These are phyloP conservation scores for Oncorhynchus nerka DNA, from an alignment of 2,113 vertebrate species.

Conservation along the genomic window DNA sequence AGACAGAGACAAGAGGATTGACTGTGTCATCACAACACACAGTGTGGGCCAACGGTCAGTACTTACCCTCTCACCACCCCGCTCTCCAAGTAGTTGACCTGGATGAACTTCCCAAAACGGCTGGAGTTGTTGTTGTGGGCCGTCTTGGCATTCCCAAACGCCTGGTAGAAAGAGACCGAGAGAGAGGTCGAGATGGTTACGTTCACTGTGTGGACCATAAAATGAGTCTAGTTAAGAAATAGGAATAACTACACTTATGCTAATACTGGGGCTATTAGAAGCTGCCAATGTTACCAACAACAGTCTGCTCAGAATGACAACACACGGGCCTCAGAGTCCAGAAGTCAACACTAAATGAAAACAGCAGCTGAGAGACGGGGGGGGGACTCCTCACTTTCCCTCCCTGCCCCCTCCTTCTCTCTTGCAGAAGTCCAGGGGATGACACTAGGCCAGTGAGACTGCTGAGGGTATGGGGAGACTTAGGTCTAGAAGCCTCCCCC, in stretches of 20 bases:
- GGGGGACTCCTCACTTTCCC: conserved; percentile 26
- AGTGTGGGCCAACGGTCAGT: neutral
- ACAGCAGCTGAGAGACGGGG: conserved; percentile 33
- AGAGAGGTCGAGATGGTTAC: neutral
- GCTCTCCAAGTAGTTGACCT: conserved; percentile 95
- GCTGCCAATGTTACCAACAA: no score
- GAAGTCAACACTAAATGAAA: conserved; percentile 29
- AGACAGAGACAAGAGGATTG: neutral
- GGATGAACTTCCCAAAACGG: conserved; percentile 98
- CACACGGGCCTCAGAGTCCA: no score
- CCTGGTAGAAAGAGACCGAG: conserved; percentile 60
- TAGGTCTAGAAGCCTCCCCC: neutral
- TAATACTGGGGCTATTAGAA: neutral
- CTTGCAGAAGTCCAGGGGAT: conserved; percentile 8
- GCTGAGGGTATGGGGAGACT: neutral
- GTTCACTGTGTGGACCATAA: neutral
- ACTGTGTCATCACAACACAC: neutral
- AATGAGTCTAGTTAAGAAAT: neutral
- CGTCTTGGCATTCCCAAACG: conserved; percentile 97
- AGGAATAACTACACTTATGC: neutral
- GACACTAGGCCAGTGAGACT: neutral
- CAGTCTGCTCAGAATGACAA: no score
- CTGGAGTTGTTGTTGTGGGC: conserved; percentile 99
- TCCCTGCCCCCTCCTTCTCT: conserved; percentile 32
- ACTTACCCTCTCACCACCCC: conserved; percentile 95